phyloP scores from a whole-genome alignment of 2,888 invertebrate species.

The Tribolium freemani region DNA sequence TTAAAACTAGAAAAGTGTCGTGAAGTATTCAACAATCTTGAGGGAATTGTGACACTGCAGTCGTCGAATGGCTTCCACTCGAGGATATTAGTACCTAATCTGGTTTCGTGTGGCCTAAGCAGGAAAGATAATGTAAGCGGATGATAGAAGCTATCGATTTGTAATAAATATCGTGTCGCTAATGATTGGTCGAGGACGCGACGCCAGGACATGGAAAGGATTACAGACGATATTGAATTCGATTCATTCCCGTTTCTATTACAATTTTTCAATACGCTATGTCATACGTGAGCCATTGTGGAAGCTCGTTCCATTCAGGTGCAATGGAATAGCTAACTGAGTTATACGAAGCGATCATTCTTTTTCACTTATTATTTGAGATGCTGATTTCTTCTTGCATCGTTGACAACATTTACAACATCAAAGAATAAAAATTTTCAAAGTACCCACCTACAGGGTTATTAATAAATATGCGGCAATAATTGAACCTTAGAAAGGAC shows the following conservation, averaged over 20 bases:
- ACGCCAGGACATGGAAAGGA: neutral
- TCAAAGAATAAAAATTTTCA: too few species aligned
- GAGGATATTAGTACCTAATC: constrained; percentile 22
- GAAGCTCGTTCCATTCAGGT: neutral
- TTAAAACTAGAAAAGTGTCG: constrained; percentile 22
- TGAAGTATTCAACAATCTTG: constrained; percentile 4
- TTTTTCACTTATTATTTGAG: neutral
- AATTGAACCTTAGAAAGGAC: too few species aligned
- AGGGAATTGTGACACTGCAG: neutral
- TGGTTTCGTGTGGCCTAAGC: constrained; percentile 4
- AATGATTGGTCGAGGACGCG: constrained; percentile 1
- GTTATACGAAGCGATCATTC: neutral
- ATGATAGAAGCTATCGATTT: constrained; percentile 10
- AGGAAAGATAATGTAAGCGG: constrained; percentile 16
- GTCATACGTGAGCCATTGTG: constrained; percentile 30
- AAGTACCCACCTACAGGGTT: too few species aligned
- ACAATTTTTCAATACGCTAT: constrained; percentile 35
- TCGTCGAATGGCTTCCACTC: constrained; percentile 3
- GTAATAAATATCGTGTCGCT: constrained; percentile 14
- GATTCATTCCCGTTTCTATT: constrained; percentile 33
- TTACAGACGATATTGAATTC: constrained; percentile 35
- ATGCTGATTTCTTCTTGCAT: too few species aligned
- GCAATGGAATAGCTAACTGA: constrained; percentile 14
- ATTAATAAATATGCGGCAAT: too few species aligned
- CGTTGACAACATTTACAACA: too few species aligned